Base-by-base conservation (phyloP, 35 echinoderm and acorn worm species). In the Ptychodera flava region DNA sequence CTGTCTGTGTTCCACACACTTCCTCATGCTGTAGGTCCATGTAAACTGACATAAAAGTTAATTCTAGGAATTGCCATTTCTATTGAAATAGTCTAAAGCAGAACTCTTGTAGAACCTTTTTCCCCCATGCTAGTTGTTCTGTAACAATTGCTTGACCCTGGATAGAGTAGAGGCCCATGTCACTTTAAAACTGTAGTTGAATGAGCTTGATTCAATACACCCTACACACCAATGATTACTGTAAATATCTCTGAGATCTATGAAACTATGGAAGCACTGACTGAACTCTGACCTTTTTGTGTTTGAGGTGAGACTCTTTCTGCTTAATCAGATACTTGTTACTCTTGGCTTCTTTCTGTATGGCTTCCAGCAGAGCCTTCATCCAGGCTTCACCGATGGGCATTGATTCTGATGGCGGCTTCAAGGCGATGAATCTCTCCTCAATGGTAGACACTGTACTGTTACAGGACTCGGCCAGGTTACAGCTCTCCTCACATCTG, bases 341-440 rank as follows among this genome's bases (percentile, higher is more conserved):
- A 22, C 22, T 64, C 45, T 64, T 64, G 6, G 22, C 6, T 64
- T 64, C 45, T 64, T 94, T 91, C 81, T 91, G 88, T 38, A 98
- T 78, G 1, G 79, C 30, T 28, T 98, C 95, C 15, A 89, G 33
- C 80, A 94, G 28, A 22, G 87, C 88, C n/a, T 89, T 81, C 45
- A 98, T 87, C 95, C 95, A 98, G 35, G 88, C 93, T 32, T 78
- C 83, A 33, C 88, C 89, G 78, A 98, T 98, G 29, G 95, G 92
- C 79, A 87, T 90, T 29, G 93, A 92, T 36, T 85, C 36, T 14
- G 89, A 89, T 31, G 90, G 87, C 76, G 92, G 92, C 78, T 93
- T 91, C 80, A 98, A 52, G 0, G 37, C 64, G 15, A 98, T 64
- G 29, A 92, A 88, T 1, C 79, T 80, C 79, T 94, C 80, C 35